Conservation (phyloP, 2,113 vertebrate genomes). For the Peromyscus maniculatus region DNA sequence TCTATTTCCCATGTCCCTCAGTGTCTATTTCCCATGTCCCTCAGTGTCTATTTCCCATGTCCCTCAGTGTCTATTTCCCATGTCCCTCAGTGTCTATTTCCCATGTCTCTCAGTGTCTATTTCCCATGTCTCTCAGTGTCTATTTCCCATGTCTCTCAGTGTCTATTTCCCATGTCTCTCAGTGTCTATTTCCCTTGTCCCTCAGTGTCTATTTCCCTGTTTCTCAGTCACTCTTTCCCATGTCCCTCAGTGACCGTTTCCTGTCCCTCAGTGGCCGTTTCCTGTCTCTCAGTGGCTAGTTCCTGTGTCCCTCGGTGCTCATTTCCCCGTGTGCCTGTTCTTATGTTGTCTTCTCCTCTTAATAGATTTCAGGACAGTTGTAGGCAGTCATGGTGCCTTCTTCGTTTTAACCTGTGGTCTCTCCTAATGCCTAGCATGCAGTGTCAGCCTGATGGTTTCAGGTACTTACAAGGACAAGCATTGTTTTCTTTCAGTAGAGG, state of each 20-base stretch:
- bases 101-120: neutral
- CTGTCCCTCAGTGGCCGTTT: neutral
- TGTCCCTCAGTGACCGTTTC: neutral
- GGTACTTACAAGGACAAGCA: neutral
- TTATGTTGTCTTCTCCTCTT: neutral
- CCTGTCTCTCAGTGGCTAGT: neutral
- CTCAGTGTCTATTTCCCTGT: neutral
- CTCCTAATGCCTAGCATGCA: neutral
- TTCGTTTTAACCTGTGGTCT: neutral
- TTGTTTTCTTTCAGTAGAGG: neutral
- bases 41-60: neutral
- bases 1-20: neutral
- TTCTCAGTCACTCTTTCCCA: neutral
- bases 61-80: neutral
- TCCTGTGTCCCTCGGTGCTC: neutral
- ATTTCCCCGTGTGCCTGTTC: neutral
- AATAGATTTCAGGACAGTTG: neutral
- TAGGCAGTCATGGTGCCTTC: neutral
- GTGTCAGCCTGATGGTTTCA: neutral
- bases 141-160: neutral
- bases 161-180: neutral
- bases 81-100: neutral
- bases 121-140: neutral
- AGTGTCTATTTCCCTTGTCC: neutral
- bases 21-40: neutral